Evolutionary conservation across 2,113 vertebrate species (phyloP).

Genomic region (Sphyrna mokarran): DNA sequence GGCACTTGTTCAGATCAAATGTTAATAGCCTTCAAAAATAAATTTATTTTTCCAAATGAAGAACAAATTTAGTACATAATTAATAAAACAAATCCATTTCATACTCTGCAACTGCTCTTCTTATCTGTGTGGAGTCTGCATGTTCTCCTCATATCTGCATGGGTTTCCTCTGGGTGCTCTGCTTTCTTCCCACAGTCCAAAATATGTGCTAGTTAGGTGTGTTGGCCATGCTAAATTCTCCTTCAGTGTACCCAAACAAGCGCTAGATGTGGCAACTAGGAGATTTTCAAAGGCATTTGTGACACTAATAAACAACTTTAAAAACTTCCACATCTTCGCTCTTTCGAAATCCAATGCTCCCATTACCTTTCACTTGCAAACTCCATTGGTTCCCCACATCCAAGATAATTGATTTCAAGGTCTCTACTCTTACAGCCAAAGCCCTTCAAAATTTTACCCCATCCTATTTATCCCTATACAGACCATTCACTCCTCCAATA

Average conservation of each 20-base stretch:
- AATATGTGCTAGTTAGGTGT: no score
- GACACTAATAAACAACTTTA: no score
- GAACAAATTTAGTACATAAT: background rate
- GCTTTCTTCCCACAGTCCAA: no score
- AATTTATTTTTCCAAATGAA: background rate
- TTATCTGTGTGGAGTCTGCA: background rate
- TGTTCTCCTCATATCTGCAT: no score
- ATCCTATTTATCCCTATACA: background rate
- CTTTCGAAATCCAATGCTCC: background rate
- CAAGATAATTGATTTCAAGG: background rate
- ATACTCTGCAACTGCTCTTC: background rate
- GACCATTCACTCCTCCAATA: background rate
- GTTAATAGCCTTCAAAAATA: background rate
- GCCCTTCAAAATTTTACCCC: background rate
- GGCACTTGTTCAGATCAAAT: background rate
- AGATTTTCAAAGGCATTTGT: no score
- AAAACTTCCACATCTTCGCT: background rate
- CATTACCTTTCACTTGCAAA: background rate
- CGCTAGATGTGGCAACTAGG: no score
- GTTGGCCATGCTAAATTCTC: no score
- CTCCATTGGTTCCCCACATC: background rate
- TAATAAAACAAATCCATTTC: background rate
- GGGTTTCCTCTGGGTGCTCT: no score
- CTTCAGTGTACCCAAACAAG: no score
- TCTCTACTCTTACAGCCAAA: background rate